Base-by-base conservation (phyloP, 2,113 vertebrate genomes). In the Otis tarda region DNA sequence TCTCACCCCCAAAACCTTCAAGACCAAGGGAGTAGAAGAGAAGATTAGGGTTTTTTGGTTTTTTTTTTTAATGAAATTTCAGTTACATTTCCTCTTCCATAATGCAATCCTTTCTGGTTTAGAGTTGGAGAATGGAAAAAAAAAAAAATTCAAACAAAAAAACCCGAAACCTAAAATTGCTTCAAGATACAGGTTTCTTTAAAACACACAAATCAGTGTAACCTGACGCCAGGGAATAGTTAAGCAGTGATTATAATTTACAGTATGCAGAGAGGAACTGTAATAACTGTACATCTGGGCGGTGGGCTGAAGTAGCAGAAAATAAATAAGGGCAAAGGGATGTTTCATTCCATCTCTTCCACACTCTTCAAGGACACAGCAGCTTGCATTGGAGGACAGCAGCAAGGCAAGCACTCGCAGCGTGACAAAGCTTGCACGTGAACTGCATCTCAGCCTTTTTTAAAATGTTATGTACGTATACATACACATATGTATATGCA, bases 271-370 rank as follows among this genome's bases (percentile, higher is more conserved):
- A 89, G 27, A 86, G 69, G 84, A 94, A 71, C 81, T 76, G 64
- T 52, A 91, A 57, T 84, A 96, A 95, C 57, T 82, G 73, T 79
- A 75, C 85, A 94, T 90, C 92, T 95, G 83, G 87, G 74, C 93
- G 96, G 96, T 59, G 60, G 89, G 79, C 47, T 96, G 82, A 97
- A 96, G 89, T 71, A 70, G 87, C 85, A 94, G 69, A 71, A 75
- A 96, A 78, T 83, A 95, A 91, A 88, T 81, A 91, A 76, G 82
- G 86, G 86, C 77, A 53, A 84, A 59, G 47, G 82, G 57, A 89
- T 86, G 75, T 81, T 96, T 93, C 89, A 94, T 90, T 83, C 63
- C 27, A 2, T 52, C 68, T 90, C 45, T 82, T 77, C 57, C 45
- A 50, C 25, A 18, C n/a, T 87, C 80, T 67, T 91, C 90, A 97